These are phyloP conservation scores for Musca domestica DNA, from an alignment of 1,140 invertebrate species.

Conservation along the genomic window DNA sequence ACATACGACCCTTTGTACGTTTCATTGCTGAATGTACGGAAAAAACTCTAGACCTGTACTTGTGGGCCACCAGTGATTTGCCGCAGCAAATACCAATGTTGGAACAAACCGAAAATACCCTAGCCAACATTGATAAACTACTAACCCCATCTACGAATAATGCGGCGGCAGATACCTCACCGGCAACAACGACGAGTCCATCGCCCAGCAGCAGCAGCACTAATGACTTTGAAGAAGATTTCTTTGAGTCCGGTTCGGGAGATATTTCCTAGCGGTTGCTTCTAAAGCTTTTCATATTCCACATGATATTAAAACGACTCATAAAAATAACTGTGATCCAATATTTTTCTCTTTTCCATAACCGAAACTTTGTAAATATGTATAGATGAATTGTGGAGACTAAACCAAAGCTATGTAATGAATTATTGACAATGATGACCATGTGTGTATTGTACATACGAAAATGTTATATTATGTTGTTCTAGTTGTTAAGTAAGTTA, in stretches of 20 bases:
- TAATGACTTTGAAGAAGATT: neutral
- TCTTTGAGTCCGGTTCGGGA: slow-evolving; percentile 37
- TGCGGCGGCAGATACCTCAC: neutral
- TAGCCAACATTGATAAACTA: slow-evolving; percentile 33
- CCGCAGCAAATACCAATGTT: slow-evolving; percentile 61
- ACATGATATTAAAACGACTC: neutral
- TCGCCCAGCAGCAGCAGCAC: neutral
- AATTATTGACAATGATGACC: too few species aligned
- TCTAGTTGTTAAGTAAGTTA: neutral
- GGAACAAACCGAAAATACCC: slow-evolving; percentile 47
- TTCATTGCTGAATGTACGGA: slow-evolving; percentile 95
- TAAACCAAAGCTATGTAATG: too few species aligned
- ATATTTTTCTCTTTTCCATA: neutral
- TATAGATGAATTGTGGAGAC: too few species aligned
- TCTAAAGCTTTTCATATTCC: neutral
- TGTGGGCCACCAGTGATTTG: slow-evolving; percentile 74
- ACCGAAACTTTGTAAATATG: neutral
- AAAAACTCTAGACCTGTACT: slow-evolving; percentile 87
- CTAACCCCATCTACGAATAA: neutral
- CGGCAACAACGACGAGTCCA: neutral
- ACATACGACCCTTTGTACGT: slow-evolving; percentile 88
- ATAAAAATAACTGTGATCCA: neutral
- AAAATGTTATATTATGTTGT: slow-evolving; percentile 5
- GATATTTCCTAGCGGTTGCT: slow-evolving; percentile 33
- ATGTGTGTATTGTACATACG: neutral